phyloP scores from a whole-genome alignment of 2,888 invertebrate genomes.

The Schrankia costaestrigalis region DNA sequence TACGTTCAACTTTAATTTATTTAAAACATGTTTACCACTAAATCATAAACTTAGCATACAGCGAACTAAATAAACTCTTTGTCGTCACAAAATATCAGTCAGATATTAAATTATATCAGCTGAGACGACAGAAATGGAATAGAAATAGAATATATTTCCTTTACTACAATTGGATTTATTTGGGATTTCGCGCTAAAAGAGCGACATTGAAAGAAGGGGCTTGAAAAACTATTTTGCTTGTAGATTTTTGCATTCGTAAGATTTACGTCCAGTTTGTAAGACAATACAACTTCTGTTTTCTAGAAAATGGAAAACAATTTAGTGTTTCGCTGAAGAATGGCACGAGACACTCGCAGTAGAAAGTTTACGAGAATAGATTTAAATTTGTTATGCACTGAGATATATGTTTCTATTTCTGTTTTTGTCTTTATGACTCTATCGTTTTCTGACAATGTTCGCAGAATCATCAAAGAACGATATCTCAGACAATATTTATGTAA shows the following conservation, averaged over 20 bases:
- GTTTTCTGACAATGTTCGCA: no score
- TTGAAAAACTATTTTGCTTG: neutral
- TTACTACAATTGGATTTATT: slow-evolving; percentile 19
- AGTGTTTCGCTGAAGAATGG: neutral
- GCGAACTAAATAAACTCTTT: slow-evolving; percentile 18
- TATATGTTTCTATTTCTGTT: no score
- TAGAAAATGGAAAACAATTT: slow-evolving; percentile 4
- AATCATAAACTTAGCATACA: slow-evolving; percentile 10
- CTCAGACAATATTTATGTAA: no score
- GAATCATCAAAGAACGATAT: no score
- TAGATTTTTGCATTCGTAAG: neutral
- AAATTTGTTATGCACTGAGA: no score
- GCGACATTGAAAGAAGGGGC: slow-evolving; percentile 4
- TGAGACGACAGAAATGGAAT: slow-evolving; percentile 18
- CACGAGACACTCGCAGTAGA: neutral
- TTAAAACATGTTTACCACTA: no score
- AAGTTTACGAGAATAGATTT: neutral
- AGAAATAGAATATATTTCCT: slow-evolving; percentile 22
- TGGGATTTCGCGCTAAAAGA: slow-evolving; percentile 6
- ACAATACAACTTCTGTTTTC: slow-evolving; percentile 2
- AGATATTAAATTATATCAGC: slow-evolving; percentile 27
- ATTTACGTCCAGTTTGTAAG: neutral
- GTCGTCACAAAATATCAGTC: slow-evolving; percentile 10
- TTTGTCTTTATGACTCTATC: no score
- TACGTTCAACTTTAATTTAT: no score